phyloP scores from a whole-genome alignment of 2,113 vertebrate genomes.

The Ursus arctos region DNA sequence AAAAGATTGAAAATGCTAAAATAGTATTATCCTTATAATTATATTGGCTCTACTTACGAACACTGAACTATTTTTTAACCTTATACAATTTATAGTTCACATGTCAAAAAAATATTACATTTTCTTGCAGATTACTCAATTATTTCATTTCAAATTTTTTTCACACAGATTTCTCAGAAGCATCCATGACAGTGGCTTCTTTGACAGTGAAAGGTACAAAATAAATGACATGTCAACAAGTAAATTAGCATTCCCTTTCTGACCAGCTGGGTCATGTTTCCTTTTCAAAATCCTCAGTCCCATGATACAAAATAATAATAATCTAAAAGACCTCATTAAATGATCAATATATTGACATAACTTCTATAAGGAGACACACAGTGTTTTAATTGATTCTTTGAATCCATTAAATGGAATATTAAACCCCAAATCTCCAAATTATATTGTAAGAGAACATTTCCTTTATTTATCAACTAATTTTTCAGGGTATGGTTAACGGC shows the following conservation, averaged over 20 bases:
- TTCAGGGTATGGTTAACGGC: slow-evolving; percentile 57
- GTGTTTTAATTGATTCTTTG: slow-evolving; percentile 94
- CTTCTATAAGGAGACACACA: slow-evolving; percentile 92
- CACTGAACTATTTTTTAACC: neutral
- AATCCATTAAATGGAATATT: slow-evolving; percentile 91
- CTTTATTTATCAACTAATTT: slow-evolving; percentile 78
- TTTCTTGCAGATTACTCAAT: slow-evolving; percentile 69
- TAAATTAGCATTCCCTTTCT: slow-evolving; percentile 89
- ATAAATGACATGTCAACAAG: slow-evolving; percentile 87
- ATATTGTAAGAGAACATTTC: slow-evolving; percentile 63
- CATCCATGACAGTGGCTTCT: slow-evolving; percentile 74
- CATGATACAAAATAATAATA: slow-evolving; percentile 94
- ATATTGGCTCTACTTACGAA: neutral
- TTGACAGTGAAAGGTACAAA: slow-evolving; percentile 87
- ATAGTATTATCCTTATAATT: slow-evolving; percentile 53
- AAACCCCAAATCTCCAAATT: slow-evolving; percentile 84
- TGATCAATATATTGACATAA: slow-evolving; percentile 97
- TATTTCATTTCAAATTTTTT: slow-evolving; percentile 74
- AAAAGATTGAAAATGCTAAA: slow-evolving; percentile 45
- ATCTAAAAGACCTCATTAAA: slow-evolving; percentile 98
- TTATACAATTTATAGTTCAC: slow-evolving; percentile 40
- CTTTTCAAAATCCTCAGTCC: slow-evolving; percentile 91
- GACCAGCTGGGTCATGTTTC: slow-evolving; percentile 94
- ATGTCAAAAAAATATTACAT: slow-evolving; percentile 24
- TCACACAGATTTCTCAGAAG: slow-evolving; percentile 81